These are phyloP conservation scores for Spheniscus humboldti DNA, from an alignment of 2,797 vertebrate species.

Conservation along the genomic window DNA sequence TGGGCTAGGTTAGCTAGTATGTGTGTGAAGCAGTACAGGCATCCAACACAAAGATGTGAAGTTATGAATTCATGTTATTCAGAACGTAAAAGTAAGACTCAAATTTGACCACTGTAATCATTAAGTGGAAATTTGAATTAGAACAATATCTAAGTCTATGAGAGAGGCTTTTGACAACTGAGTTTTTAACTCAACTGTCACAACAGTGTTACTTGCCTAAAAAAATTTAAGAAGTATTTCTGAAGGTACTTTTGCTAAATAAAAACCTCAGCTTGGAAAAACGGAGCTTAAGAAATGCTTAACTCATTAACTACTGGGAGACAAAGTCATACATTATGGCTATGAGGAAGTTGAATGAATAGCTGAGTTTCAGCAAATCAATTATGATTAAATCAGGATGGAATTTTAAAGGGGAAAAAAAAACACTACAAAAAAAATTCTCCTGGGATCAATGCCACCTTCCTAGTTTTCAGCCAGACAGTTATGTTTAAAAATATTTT, in stretches of 20 bases:
- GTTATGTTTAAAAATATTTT: constrained; percentile 49
- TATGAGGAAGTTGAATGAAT: not conserved
- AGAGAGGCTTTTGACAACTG: not conserved
- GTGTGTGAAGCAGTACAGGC: not conserved
- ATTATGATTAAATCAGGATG: not conserved
- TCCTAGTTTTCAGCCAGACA: constrained; percentile 5
- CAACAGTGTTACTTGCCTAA: not conserved
- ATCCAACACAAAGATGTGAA: not conserved
- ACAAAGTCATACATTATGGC: not conserved
- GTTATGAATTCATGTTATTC: not conserved
- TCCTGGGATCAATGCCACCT: constrained; percentile 47
- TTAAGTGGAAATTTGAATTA: not conserved
- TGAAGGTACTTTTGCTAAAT: not conserved
- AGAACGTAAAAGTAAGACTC: not conserved
- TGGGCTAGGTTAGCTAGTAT: rapidly evolving
- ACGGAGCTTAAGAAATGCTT: not conserved
- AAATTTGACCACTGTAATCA: not conserved
- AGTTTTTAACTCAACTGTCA: not conserved
- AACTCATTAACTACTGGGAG: not conserved
- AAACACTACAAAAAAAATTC: not conserved
- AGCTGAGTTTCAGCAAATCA: not conserved
- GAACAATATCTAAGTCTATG: not conserved
- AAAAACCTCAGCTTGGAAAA: not conserved
- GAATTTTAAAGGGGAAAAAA: not conserved
- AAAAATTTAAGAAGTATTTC: not conserved